Percentiles rank a stretch among this genome's conserved stretches.
These are phyloP conservation scores for Hycleus cichorii DNA, from an alignment of 1,140 invertebrate species.

Conservation along the genomic window DNA sequence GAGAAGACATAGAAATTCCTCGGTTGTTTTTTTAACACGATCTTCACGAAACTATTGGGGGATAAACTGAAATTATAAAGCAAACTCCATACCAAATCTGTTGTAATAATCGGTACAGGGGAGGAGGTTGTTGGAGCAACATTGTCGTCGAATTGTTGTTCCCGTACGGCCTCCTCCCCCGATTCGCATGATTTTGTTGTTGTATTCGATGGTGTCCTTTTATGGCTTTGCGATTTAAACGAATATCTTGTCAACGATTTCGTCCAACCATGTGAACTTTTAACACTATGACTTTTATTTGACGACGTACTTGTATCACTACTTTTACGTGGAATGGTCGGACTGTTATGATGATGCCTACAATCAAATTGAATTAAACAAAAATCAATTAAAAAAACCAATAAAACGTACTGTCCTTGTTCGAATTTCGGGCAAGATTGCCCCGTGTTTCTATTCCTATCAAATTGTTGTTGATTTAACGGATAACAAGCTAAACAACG, in stretches of 20 bases:
- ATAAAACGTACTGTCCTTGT: conserved; percentile 32
- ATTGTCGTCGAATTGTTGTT: conserved; percentile 11
- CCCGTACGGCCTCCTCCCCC: conserved; percentile 37
- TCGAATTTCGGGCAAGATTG: conserved; percentile 40
- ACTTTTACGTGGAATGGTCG: conserved; percentile 35
- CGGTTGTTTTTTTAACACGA: no score
- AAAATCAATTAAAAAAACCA: conserved; percentile 1
- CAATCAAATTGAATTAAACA: background rate
- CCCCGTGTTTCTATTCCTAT: conserved; percentile 37
- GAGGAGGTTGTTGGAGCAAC: conserved; percentile 27
- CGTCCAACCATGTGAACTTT: conserved; percentile 28
- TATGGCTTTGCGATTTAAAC: conserved; percentile 15
- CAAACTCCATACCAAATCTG: no score
- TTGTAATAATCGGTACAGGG: conserved; percentile 18
- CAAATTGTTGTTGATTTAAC: background rate
- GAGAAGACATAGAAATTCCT: no score
- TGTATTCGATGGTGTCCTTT: conserved; percentile 25
- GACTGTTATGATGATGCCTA: conserved; percentile 20
- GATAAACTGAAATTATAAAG: no score
- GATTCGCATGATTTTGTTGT: conserved; percentile 33
- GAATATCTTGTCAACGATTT: conserved; percentile 24
- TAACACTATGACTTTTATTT: conserved; percentile 18
- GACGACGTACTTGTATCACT: conserved; percentile 28
- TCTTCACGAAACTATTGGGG: no score
- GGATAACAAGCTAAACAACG: conserved; percentile 34